Evolutionary conservation across 2,113 vertebrate genomes (phyloP), one percentile per base, ranked within the genome.

Genomic region (Zosterops lateralis): DNA sequence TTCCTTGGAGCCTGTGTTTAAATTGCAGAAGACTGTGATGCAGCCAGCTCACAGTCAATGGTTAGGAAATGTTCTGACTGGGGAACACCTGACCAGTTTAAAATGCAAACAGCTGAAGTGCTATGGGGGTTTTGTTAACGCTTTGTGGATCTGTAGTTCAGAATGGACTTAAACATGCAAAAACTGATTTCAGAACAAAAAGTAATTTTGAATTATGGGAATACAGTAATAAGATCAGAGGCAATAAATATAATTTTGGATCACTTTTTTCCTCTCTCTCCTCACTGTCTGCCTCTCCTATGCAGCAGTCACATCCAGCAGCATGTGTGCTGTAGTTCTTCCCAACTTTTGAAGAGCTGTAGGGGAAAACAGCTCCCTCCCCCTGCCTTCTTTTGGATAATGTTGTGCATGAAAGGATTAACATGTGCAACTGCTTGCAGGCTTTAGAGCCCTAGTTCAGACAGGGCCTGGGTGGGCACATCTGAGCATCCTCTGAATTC

Each of bases 1-100:
- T 87, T 66, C 36, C 48, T 73, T 53, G 44, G 64, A 91, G n/a
- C 38, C 71, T 68, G 28, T 28, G 13, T 76, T 96, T 82, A 89
- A 96, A 87, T 53, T 83, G 78, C 57, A 64, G 92, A 61, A 42
- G 66, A 48, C 58, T 81, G 18, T 87, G 57, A 89, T 38, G 67
- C 25, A 73, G 54, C 53, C 68, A 84, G 82, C 50, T 78, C 60
- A 81, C 40, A 71, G 16, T 53, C 38, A 53, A 1, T 6, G 40
- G 45, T 25, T 54, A 54, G 34, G 40, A 53, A 60, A 21, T 18
- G 17, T 34, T 60, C 61, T 82, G 53, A 75, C 68, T 67, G 72
- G 58, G 45, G 14, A 67, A 25, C 13, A 40, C 38, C 14, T 51
- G n/a, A 38, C n/a, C 53, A 61, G n/a, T 38, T 60, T 32, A 48